A percentile compares a stretch with the other conserved stretches of the same genome.
Evolutionary conservation across 2,797 vertebrate species (phyloP).

Genomic region (Periophthalmus magnuspinnatus): DNA sequence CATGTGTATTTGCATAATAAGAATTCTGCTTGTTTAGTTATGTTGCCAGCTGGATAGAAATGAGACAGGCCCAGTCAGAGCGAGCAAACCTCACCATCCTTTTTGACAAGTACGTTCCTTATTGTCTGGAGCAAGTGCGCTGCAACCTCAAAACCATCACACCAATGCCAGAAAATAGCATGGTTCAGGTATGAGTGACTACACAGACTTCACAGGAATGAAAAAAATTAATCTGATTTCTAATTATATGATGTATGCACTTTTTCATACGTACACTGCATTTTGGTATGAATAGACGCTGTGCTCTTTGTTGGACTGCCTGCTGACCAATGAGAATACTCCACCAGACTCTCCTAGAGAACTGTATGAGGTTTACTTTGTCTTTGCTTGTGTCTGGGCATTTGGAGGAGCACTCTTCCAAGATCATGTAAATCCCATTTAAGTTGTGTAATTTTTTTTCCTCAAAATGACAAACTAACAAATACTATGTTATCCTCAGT

Average conservation of each 20-base stretch:
- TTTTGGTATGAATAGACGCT: constrained; percentile 71
- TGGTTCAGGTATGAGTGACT: constrained; percentile 65
- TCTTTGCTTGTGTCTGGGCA: constrained; percentile 82
- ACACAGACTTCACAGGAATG: not conserved
- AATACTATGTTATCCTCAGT: constrained; percentile 48
- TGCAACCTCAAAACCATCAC: constrained; percentile 83
- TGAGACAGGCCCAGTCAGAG: constrained; percentile 78
- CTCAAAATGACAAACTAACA: not conserved
- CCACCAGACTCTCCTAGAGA: constrained; percentile 83
- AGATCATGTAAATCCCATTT: constrained; percentile 76
- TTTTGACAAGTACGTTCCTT: constrained; percentile 79
- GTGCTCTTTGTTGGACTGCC: constrained; percentile 81
- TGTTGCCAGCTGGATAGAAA: constrained; percentile 81
- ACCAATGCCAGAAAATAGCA: constrained; percentile 77
- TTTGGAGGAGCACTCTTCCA: constrained; percentile 85
- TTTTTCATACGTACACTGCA: not conserved
- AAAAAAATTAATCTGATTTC: not conserved
- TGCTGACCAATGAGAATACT: constrained; percentile 81
- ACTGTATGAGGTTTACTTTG: constrained; percentile 84
- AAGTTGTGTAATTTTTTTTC: not conserved
- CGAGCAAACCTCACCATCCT: constrained; percentile 80
- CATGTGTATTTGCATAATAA: not conserved
- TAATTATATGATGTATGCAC: not conserved
- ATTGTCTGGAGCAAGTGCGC: constrained; percentile 81
- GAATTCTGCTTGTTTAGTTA: constrained; percentile 49